Conservation (phyloP, 1,140 invertebrate genomes). For the Coenobita brevimanus region DNA sequence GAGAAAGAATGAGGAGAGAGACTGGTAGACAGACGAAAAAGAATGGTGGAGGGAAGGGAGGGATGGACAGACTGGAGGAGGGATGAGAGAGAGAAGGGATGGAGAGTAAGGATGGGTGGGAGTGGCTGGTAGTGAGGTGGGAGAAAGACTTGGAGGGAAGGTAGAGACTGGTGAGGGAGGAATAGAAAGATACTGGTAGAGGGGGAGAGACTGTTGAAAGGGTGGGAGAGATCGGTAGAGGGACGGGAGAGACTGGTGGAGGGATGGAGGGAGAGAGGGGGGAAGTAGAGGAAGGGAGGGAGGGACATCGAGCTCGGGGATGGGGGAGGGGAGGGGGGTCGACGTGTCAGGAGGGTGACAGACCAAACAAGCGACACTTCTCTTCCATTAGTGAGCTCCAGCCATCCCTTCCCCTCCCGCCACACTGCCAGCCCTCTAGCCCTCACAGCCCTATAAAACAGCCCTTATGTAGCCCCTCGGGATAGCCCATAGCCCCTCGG, state of each 20-base stretch:
- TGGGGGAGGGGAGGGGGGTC: not conserved
- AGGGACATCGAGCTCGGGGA: not conserved
- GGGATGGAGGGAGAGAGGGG: not conserved
- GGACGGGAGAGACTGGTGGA: not conserved
- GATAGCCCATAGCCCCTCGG: slow-evolving; percentile 4
- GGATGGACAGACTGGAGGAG: not conserved
- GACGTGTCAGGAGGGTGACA: slow-evolving; percentile 60
- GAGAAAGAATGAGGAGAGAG: too few species aligned
- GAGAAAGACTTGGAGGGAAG: not conserved
- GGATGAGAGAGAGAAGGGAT: not conserved
- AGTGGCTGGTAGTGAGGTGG: not conserved
- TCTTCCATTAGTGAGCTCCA: slow-evolving; percentile 57
- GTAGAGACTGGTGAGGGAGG: not conserved
- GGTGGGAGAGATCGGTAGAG: not conserved
- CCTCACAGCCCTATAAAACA: slow-evolving; percentile 7
- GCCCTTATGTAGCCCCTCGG: slow-evolving; percentile 15
- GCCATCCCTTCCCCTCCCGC: not conserved
- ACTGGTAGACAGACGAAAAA: not conserved
- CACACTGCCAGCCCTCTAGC: not conserved
- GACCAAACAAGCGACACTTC: slow-evolving; percentile 61
- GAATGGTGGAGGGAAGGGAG: not conserved
- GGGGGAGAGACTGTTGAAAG: not conserved
- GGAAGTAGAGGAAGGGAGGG: not conserved
- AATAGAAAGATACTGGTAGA: too few species aligned
- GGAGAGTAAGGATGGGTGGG: not conserved